These are phyloP conservation scores for Lissocephala sabroskyi DNA, from an alignment of 2,888 invertebrate species.

Conservation along the genomic window DNA sequence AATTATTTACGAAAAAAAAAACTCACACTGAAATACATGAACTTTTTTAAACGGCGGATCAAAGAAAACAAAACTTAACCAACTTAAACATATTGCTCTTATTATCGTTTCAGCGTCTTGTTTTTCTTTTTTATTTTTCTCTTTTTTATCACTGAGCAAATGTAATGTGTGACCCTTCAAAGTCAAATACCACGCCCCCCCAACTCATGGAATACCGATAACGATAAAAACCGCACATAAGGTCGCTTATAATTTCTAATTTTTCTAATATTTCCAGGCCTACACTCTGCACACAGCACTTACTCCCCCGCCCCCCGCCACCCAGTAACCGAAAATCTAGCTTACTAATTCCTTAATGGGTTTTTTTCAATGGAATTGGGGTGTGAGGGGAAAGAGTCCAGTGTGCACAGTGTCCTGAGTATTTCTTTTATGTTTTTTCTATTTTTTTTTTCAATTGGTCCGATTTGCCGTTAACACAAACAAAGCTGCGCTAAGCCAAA, in stretches of 20 bases:
- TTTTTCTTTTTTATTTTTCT: constrained; percentile 66
- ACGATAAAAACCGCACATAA: constrained; percentile 52
- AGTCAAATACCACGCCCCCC: constrained; percentile 58
- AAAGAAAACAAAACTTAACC: constrained; percentile 34
- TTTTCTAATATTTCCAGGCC: constrained; percentile 37
- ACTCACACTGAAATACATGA: constrained; percentile 21
- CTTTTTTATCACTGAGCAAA: constrained; percentile 64
- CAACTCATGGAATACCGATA: constrained; percentile 59
- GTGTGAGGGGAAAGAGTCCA: constrained; percentile 4
- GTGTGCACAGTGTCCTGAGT: constrained; percentile 36
- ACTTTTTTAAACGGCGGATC: constrained; percentile 30
- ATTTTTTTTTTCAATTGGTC: too few species aligned
- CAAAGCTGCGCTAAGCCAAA: too few species aligned
- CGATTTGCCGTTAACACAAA: constrained; percentile 40
- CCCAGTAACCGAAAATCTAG: too few species aligned
- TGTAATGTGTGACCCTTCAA: constrained; percentile 63
- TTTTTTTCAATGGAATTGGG: too few species aligned
- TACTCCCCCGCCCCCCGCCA: too few species aligned
- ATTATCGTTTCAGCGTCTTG: constrained; percentile 70
- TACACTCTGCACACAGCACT: constrained; percentile 40
- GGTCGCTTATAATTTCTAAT: constrained; percentile 66
- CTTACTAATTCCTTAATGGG: too few species aligned
- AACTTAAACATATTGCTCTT: constrained; percentile 68
- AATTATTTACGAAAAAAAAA: constrained; percentile 9
- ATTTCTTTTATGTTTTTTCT: too few species aligned